Base-by-base conservation (phyloP, 1,140 invertebrate genomes). In the Zaprionus taronus region DNA sequence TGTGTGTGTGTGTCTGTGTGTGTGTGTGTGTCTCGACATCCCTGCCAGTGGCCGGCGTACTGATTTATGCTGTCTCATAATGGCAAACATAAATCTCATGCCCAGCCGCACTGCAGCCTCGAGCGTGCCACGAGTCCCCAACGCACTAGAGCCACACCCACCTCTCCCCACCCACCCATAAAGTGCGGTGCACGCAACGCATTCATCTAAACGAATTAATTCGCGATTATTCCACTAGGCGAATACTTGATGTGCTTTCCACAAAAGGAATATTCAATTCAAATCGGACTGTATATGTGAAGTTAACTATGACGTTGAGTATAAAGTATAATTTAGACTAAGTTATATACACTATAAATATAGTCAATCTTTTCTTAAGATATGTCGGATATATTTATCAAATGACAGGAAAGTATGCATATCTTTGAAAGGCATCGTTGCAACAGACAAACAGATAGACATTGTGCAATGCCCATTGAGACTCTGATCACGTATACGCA, bases 41-140 rank as follows among this genome's bases (percentile, higher is more conserved):
- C 34, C 71, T 60, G 47, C 38, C 73, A 67, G 61, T 79, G 73
- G 72, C 55, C 55, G 65, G 74, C 66, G 71, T 74, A 81, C 79
- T 90, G 85, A 90, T 90, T 90, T 90, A 90, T 90, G 85, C 82
- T 85, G 82, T 85, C 85, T 90, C 86, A 90, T 90, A 90, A 86
- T 70, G 63, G 71, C 79, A 85, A 72, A 72, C 85, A 90, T 90
- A 91, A 90, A 90, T 90, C 86, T 85, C 77, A 79, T 83, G 81
- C 78, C 38, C 66, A 53, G 65, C 80, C 79, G 65, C 65, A 72
- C 26, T 63, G 56, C 53, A 51, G 55, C 56, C 69, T 65, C 68
- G 67, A 72, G 79, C 85, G 81, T 79, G 78, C 71, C 81, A 84
- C 71, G 31, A 72, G 53, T 51, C 51, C 51, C 68, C 68, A 38